phyloP scores from a whole-genome alignment of 1,140 invertebrate genomes.

The Holotrichia oblita region DNA sequence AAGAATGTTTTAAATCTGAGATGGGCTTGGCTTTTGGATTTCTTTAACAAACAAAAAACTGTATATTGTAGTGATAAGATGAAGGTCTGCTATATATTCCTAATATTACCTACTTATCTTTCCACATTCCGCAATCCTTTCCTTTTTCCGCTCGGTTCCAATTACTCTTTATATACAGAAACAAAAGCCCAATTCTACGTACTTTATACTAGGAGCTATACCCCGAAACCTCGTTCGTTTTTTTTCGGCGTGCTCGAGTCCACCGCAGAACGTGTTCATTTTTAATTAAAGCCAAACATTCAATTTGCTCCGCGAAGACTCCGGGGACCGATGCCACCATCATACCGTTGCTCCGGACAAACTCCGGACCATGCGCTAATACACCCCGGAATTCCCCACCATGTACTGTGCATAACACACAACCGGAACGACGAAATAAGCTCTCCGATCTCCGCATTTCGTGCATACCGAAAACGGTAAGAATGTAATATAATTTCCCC shows the following conservation, averaged over 20 bases:
- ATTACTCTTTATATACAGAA: not conserved
- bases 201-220: not conserved
- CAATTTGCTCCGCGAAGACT: not conserved
- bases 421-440: too few species aligned
- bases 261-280: not conserved
- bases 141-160: not conserved
- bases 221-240: not conserved
- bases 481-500: constrained; percentile 9
- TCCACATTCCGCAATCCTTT: not conserved
- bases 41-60: too few species aligned
- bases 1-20: too few species aligned
- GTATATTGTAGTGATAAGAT: too few species aligned
- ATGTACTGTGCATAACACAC: not conserved
- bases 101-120: not conserved
- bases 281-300: constrained; percentile 18
- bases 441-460: not conserved
- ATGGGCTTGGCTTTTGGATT: too few species aligned
- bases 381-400: not conserved
- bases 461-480: not conserved
- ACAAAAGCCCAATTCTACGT: not conserved
- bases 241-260: not conserved
- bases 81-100: too few species aligned
- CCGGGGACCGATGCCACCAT: not conserved
- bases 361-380: not conserved
- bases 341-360: not conserved